phyloP scores from a whole-genome alignment of 2,113 vertebrate genomes.

The Trochalopteron elliotii region DNA sequence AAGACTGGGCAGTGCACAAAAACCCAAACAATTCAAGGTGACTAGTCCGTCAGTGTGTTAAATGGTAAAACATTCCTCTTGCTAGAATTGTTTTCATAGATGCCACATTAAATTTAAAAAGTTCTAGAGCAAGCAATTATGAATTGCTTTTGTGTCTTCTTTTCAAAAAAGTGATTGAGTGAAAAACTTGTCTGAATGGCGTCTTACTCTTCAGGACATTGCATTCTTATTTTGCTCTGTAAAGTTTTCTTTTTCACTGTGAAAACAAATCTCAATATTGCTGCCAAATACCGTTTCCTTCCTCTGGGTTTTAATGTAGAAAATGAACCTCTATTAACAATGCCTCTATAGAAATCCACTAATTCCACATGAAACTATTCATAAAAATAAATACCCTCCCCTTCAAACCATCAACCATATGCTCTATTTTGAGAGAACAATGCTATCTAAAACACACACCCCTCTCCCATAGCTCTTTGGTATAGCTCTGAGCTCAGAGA shows the following conservation, averaged over 20 bases:
- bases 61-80: background rate
- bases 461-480: background rate
- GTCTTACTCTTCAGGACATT: background rate
- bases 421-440: constrained; percentile 62
- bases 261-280: constrained; percentile 21
- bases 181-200: background rate
- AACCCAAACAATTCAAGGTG: background rate
- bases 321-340: constrained; percentile 58
- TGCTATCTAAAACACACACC: background rate
- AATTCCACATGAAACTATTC: constrained; percentile 55
- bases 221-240: background rate
- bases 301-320: constrained; percentile 52
- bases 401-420: background rate
- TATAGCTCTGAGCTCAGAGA: background rate
- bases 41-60: background rate
- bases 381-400: background rate
- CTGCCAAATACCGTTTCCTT: constrained; percentile 42
- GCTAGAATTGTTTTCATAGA: background rate
- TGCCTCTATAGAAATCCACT: constrained; percentile 43
- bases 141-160: background rate
- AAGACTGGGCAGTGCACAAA: background rate
- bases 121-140: background rate
- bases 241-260: constrained; percentile 32
- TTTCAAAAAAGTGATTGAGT: background rate
- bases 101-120: background rate